Evolutionary conservation across 2,113 vertebrate species (phyloP).

Genomic region (Bostrychus sinensis): DNA sequence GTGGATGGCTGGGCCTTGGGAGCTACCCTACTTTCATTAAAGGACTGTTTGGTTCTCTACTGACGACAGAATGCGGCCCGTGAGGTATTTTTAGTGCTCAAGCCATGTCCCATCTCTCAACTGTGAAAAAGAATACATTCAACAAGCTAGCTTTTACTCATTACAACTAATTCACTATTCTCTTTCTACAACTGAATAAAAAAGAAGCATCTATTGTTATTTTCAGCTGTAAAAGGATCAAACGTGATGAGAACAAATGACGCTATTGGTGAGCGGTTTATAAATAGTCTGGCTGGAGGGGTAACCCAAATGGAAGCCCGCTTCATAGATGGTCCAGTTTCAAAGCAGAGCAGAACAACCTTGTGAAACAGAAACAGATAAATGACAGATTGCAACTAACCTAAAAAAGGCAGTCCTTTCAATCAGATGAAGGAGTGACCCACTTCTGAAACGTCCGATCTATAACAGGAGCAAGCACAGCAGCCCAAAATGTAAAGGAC

Average conservation of each 20-base stretch:
- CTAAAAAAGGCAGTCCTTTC: constrained; percentile 54
- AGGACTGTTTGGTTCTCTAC: constrained; percentile 70
- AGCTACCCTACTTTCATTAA: constrained; percentile 82
- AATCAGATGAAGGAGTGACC: constrained; percentile 50
- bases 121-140: constrained; percentile 31
- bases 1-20: constrained; percentile 75
- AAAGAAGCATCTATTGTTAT: no score
- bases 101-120: constrained; percentile 39
- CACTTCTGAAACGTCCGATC: constrained; percentile 34
- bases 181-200: not conserved
- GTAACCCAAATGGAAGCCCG: constrained; percentile 44
- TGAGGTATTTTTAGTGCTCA: constrained; percentile 71
- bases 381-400: constrained; percentile 50
- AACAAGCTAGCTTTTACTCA: constrained; percentile 14
- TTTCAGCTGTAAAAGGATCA: no score
- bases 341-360: constrained; percentile 36
- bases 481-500: constrained; percentile 16
- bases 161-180: not conserved
- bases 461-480: constrained; percentile 6
- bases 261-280: constrained; percentile 1
- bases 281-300: constrained; percentile 40
- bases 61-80: constrained; percentile 75
- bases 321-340: constrained; percentile 45
- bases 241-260: not conserved
- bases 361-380: constrained; percentile 30